Conservation (phyloP, 2,888 invertebrate genomes). For the Antitype chi region DNA sequence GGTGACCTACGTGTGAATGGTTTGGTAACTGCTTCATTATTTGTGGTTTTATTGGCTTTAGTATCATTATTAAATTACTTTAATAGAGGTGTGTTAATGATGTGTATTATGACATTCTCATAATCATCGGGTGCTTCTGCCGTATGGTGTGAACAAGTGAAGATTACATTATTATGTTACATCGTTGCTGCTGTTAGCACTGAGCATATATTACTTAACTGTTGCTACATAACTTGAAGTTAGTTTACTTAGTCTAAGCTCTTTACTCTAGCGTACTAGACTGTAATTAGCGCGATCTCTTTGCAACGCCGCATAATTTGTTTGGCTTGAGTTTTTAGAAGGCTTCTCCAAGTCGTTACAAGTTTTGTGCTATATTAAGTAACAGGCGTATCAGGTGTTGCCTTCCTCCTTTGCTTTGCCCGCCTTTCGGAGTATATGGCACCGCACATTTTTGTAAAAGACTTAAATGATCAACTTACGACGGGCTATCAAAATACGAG, state of each 20-base stretch:
- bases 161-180: conserved; percentile 26
- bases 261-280: background rate
- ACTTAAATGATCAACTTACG: background rate
- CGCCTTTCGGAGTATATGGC: background rate
- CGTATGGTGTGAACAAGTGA: conserved; percentile 13
- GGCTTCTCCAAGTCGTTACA: conserved; percentile 18
- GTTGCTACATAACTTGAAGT: conserved; percentile 16
- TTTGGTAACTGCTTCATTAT: conserved; percentile 30
- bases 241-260: conserved; percentile 36
- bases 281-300: conserved; percentile 39
- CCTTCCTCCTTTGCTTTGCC: background rate
- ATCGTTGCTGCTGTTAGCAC: conserved; percentile 28
- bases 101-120: conserved; percentile 22
- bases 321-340: conserved; percentile 29
- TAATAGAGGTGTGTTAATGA: conserved; percentile 28
- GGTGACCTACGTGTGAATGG: conserved; percentile 44
- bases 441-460: background rate
- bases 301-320: conserved; percentile 13
- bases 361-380: conserved; percentile 18
- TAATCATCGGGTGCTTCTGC: conserved; percentile 1
- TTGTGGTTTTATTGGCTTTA: conserved; percentile 40
- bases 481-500: background rate
- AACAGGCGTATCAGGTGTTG: background rate
- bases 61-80: conserved; percentile 40
- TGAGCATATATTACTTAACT: conserved; percentile 38